Conservation (phyloP, 2,797 vertebrate species). For the Sitta carolinensis region DNA sequence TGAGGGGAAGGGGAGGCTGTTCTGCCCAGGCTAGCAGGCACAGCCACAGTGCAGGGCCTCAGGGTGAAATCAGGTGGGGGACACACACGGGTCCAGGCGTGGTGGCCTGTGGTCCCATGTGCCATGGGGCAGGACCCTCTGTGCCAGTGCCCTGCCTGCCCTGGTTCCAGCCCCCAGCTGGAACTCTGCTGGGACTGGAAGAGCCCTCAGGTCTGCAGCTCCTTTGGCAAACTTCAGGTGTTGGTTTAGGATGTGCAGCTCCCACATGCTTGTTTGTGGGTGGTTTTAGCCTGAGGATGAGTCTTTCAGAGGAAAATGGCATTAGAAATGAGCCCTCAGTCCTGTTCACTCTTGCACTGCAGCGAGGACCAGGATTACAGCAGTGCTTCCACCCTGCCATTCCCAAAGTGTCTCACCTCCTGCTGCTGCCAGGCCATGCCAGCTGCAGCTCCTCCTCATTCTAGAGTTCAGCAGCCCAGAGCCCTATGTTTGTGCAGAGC, state of each 20-base stretch:
- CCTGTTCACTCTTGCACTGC: background rate
- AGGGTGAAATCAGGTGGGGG: background rate
- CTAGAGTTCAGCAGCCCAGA: background rate
- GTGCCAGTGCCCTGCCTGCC: background rate
- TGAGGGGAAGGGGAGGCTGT: background rate
- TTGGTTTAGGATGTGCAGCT: background rate
- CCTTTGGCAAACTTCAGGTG: background rate
- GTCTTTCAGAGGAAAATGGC: background rate
- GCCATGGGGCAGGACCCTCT: background rate
- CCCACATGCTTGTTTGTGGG: background rate
- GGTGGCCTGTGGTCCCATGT: background rate
- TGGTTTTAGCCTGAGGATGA: background rate
- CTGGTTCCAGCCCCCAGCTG: background rate
- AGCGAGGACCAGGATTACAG: background rate
- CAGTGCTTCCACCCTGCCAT: background rate
- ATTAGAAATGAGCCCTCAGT: background rate
- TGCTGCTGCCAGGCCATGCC: fast-evolving
- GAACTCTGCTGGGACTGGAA: background rate
- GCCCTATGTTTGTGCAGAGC: background rate
- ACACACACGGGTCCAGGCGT: fast-evolving
- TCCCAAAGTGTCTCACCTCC: background rate
- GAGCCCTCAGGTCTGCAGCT: background rate
- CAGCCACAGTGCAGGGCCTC: background rate
- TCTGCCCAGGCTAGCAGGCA: background rate
- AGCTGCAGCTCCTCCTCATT: background rate